Conservation (phyloP, 2,888 invertebrate genomes). For the Brachypterus glaber region DNA sequence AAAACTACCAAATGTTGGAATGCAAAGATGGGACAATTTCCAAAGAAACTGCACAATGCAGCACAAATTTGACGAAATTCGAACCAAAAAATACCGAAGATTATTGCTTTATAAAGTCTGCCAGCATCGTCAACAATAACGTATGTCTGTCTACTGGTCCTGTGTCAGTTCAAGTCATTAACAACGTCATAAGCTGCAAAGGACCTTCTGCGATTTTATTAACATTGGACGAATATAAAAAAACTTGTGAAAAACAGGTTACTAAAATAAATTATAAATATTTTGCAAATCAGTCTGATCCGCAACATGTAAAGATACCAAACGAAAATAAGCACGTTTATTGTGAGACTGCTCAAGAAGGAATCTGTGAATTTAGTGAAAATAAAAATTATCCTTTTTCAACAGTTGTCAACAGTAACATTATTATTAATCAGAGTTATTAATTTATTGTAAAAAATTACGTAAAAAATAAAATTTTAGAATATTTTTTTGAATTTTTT, state of each 20-base stretch:
- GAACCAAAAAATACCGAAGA: conserved; percentile 13
- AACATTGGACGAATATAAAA: conserved; percentile 15
- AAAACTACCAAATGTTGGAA: conserved; percentile 11
- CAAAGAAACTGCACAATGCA: conserved; percentile 14
- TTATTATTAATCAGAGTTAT: too few species aligned
- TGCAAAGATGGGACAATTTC: conserved; percentile 13
- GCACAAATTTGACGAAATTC: conserved; percentile 14
- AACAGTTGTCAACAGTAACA: too few species aligned
- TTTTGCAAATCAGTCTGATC: conserved; percentile 15
- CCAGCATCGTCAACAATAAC: conserved; percentile 14
- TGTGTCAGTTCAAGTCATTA: conserved; percentile 7
- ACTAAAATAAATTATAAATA: conserved; percentile 16
- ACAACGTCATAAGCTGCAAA: conserved; percentile 13
- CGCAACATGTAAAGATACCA: conserved; percentile 17
- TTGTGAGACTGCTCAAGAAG: conserved; percentile 16
- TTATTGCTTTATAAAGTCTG: conserved; percentile 16
- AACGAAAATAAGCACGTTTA: conserved; percentile 19
- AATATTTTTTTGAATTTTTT: too few species aligned
- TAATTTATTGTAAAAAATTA: too few species aligned
- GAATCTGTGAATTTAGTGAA: conserved; percentile 12
- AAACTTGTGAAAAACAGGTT: conserved; percentile 13
- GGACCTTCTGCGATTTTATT: conserved; percentile 10
- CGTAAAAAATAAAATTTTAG: too few species aligned
- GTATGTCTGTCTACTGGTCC: conserved; percentile 13
- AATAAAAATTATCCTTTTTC: background rate